Base-by-base conservation (phyloP, 64 coral and sea anemone species). In the Dendronephthya gigantea region DNA sequence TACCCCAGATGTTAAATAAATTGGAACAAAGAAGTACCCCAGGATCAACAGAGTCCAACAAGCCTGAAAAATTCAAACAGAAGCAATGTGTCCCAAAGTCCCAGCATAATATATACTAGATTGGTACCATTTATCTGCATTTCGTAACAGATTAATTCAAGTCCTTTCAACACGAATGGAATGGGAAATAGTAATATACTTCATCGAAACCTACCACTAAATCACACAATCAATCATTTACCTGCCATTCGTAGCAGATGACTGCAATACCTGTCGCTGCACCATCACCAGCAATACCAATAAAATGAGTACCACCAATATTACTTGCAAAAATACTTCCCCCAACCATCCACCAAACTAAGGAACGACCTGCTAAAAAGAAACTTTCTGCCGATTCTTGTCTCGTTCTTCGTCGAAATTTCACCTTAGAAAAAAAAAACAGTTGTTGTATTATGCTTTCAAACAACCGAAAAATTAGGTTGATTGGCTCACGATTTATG, bases 191-290 rank as follows among this genome's bases (percentile, higher is more conserved):
- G 89, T 89, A 52, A 94, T 94, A 70, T 94, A 50, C 39, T 27
- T 59, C 15, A 28, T 1, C 31, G 19, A 35, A 34, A 12, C 32
- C 43, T 16, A 22, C 36, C 6, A 2, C 11, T 6, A 4, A 6
- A 45, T 45, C 41, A 45, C 11, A 45, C 66, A 35, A 70, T 8
- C 7, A 4, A 35, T 70, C 1, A 84, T 14, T 14, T 39, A 94
- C 92, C 92, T 94, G 92, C 92, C 92, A 94, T 48, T 94, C 92
- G 35, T 91, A 94, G 2, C 89, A 94, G 31, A 94, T 86, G 7
- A 94, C 92, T 29, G 85, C 92, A 35, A 94, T 91, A 15, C 92
- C 92, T 16, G 92, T 94, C 14, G 92, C 92, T 4, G 92, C 92
- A 23, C 92, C 92, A 88, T 90, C 90, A 1, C 92, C 92, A 35